A percentile compares a stretch with the other conserved stretches of the same genome.
These are phyloP conservation scores for Trilocha varians DNA, from an alignment of 2,888 invertebrate genomes.

Conservation along the genomic window DNA sequence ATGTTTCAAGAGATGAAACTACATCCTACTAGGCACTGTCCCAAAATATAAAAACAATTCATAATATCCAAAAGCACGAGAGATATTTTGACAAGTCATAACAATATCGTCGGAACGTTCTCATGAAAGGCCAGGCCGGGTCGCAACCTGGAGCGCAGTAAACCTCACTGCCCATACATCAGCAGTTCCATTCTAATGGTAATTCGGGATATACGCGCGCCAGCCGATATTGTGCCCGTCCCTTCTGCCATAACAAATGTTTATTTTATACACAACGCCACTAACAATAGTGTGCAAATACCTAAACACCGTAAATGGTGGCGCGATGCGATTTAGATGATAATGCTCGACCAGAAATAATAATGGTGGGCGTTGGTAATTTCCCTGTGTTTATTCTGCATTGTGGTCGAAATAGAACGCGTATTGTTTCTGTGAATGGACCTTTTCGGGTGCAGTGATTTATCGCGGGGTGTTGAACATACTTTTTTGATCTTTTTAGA, in stretches of 20 bases:
- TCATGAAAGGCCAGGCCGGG: conserved; percentile 8
- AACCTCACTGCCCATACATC: conserved; percentile 49
- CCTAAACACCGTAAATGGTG: conserved; percentile 68
- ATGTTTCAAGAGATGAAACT: too few relatives aligned
- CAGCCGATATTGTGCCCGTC: conserved; percentile 59
- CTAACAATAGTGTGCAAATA: conserved; percentile 73
- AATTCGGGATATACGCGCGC: conserved; percentile 54
- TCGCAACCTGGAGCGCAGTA: conserved; percentile 15
- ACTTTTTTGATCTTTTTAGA: neutral
- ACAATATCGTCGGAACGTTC: neutral
- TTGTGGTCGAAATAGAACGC: conserved; percentile 21
- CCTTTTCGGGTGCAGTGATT: neutral
- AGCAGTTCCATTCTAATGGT: conserved; percentile 67
- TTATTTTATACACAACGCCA: conserved; percentile 73
- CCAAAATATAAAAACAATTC: too few relatives aligned
- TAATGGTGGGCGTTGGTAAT: conserved; percentile 54
- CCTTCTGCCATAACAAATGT: conserved; percentile 68
- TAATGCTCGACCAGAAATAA: conserved; percentile 63
- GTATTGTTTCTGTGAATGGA: conserved; percentile 21
- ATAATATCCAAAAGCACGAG: too few relatives aligned
- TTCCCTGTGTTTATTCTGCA: conserved; percentile 37
- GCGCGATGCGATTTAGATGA: conserved; percentile 71
- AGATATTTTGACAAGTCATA: neutral
- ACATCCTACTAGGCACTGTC: too few relatives aligned
- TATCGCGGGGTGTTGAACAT: too few relatives aligned